phyloP scores from a whole-genome alignment of 64 coral and sea anemone genomes.

The Stichodactyla helianthus region DNA sequence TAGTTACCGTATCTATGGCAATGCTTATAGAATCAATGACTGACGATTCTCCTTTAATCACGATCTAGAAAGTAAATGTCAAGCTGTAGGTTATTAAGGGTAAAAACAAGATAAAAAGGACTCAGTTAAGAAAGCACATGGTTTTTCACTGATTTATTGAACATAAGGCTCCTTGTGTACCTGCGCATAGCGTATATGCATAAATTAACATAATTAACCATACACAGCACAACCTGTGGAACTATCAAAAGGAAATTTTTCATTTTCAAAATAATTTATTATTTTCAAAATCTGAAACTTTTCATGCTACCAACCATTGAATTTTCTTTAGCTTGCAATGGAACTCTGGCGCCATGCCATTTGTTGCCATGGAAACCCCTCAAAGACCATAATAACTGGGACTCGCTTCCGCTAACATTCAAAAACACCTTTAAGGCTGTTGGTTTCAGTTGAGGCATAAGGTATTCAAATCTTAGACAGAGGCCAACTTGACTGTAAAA shows the following conservation, averaged over 20 bases:
- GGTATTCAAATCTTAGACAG: slow-evolving; percentile 43
- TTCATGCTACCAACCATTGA: slow-evolving; percentile 18
- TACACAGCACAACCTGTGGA: no score
- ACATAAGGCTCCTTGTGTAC: no score
- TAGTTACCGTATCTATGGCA: slow-evolving; percentile 33
- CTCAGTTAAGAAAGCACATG: background rate
- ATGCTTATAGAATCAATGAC: slow-evolving; percentile 19
- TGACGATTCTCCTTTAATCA: slow-evolving; percentile 8
- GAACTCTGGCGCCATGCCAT: slow-evolving; percentile 17
- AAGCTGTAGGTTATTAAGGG: no score
- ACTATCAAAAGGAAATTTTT: no score
- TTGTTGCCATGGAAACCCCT: slow-evolving; percentile 44
- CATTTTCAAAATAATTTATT: no score
- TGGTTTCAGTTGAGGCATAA: slow-evolving; percentile 17
- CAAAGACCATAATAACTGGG: slow-evolving; percentile 37
- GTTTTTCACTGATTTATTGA: no score
- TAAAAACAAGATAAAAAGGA: no score
- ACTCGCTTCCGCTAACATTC: background rate
- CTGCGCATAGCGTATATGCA: no score
- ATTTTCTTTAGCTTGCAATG: background rate
- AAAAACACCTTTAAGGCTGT: slow-evolving; percentile 25
- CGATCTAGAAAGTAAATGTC: slow-evolving; percentile 11
- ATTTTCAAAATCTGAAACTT: no score
- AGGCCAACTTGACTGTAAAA: slow-evolving; percentile 38
- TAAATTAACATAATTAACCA: background rate